These are phyloP conservation scores for Otis tarda DNA, from an alignment of 2,113 vertebrate species.

Conservation along the genomic window DNA sequence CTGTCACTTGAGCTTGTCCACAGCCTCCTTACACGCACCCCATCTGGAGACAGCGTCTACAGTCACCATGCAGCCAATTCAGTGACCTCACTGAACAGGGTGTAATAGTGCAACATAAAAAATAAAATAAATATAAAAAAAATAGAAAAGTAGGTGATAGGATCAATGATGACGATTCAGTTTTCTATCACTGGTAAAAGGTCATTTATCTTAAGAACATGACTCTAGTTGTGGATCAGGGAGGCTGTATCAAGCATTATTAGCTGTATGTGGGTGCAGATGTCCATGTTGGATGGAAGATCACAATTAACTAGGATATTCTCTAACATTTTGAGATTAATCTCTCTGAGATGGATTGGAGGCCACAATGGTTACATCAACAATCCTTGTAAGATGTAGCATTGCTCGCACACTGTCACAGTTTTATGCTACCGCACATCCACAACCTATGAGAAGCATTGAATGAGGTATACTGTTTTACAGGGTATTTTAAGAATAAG, in stretches of 20 bases:
- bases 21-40: rapidly evolving
- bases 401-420: neutral
- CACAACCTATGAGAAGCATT: neutral
- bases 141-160: neutral
- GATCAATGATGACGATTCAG: neutral
- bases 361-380: neutral
- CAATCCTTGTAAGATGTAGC: neutral
- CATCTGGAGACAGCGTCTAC: neutral
- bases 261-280: rapidly evolving
- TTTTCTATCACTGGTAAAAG: neutral
- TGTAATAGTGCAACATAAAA: neutral
- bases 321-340: neutral
- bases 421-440: neutral
- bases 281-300: neutral
- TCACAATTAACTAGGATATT: neutral
- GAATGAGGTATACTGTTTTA: neutral
- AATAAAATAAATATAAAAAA: neutral
- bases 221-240: neutral
- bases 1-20: neutral
- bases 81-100: neutral
- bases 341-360: neutral
- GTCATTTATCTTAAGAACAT: neutral
- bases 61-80: neutral
- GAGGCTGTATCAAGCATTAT: neutral
- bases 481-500: neutral